Base-by-base conservation (phyloP, 2,113 vertebrate genomes). In the Marmota flaviventris region DNA sequence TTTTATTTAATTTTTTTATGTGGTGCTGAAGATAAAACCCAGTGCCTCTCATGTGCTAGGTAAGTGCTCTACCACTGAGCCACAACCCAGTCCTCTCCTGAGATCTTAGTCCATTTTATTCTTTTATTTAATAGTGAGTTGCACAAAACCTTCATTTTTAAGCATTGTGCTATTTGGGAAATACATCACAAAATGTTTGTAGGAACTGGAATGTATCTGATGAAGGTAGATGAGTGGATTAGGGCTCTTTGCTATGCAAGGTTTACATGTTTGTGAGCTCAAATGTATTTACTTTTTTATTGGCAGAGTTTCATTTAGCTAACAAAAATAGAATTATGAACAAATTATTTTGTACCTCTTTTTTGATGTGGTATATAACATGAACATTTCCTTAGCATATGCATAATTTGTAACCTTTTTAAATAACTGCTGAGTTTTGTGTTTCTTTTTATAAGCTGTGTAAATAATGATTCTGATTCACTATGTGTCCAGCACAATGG, bases 381-480 rank as follows among this genome's bases (percentile, higher is more conserved):
- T 69, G 51, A 88, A 0, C 2, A 76, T 61, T 89, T 92, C 51
- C 10, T 18, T 29, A 61, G 7, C 10, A 39, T 56, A 45, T 84
- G 42, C 34, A 77, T 70, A 81, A 37, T 37, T 87, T 78, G 10
- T 72, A 29, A 67, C 9, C 42, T 76, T 75, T 89, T 70, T 63
- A 78, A 82, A 83, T 83, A 51, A 61, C 14, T 88, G 78, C 17
- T 45, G 34, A 91, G 27, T 6, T 58, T 91, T 39, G 1, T 75
- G 63, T 93, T 86, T 61, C n/a, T 69, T 53, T 70, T 77, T 42
- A 42, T 83, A 61, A 91, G 11, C 39, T 91, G n/a, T 17, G 32
- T 77, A 92, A 84, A 92, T 86, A 91, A 94, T 92, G 70, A 70
- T 76, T 88, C 22, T 84, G 27, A 72, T 27, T 65, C 70, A 84